Evolutionary conservation across 2,113 vertebrate genomes (phyloP).

Genomic region (Aldabrachelys gigantea): DNA sequence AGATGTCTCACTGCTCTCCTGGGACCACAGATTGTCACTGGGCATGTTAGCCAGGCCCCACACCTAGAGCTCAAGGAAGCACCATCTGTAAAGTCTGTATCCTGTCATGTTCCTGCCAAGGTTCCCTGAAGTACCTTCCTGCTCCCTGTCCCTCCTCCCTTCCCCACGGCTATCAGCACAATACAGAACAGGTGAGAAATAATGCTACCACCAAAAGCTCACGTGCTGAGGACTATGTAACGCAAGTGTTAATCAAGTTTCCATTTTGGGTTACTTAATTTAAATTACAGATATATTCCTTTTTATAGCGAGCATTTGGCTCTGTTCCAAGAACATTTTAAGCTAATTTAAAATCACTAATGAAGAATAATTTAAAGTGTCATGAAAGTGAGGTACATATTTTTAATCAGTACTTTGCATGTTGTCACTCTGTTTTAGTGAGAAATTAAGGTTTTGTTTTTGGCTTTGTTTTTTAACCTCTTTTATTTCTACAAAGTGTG

Average conservation of each 20-base stretch:
- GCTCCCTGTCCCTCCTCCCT: no score
- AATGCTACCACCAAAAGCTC: neutral
- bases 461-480: neutral
- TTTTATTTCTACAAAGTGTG: accelerated
- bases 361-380: conserved; percentile 69
- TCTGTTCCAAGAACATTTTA: conserved; percentile 53
- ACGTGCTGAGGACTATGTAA: accelerated
- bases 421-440: conserved; percentile 21
- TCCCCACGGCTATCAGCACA: no score
- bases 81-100: neutral
- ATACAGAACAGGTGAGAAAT: neutral
- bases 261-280: neutral
- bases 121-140: neutral
- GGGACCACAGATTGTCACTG: accelerated
- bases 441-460: neutral
- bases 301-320: neutral
- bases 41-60: neutral
- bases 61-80: accelerated
- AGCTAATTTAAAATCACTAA: conserved; percentile 60
- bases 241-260: neutral
- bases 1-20: no score
- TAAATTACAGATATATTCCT: neutral
- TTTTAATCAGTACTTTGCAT: conserved; percentile 42
- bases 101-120: neutral
- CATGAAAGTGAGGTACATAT: conserved; percentile 40